Percentiles rank a stretch among this genome's conserved stretches.
phyloP scores from a whole-genome alignment of 2,797 vertebrate genomes.

The Enteromius afrohamiltoni region DNA sequence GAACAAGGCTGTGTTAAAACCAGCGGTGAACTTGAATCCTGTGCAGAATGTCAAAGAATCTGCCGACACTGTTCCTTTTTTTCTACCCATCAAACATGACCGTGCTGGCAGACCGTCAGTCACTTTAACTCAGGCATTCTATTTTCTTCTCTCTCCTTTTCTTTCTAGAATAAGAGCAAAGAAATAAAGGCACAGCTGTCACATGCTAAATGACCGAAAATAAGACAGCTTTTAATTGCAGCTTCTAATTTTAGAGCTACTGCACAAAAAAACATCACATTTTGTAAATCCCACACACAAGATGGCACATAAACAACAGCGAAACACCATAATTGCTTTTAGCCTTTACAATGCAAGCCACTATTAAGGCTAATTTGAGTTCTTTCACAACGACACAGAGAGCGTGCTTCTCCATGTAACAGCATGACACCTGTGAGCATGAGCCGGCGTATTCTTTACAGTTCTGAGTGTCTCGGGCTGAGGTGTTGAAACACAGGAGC shows the following conservation, averaged over 20 bases:
- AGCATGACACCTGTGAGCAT: constrained; percentile 58
- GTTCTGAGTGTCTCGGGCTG: constrained; percentile 26
- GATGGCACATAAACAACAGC: neutral
- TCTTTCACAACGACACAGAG: constrained; percentile 20
- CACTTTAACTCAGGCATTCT: constrained; percentile 24
- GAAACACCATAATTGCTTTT: constrained; percentile 47
- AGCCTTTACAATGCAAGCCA: constrained; percentile 40
- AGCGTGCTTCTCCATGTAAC: constrained; percentile 45
- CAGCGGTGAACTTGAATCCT: constrained; percentile 31
- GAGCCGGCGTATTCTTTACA: constrained; percentile 55
- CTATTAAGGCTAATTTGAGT: constrained; percentile 47
- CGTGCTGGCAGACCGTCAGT: constrained; percentile 37
- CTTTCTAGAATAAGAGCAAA: constrained; percentile 18
- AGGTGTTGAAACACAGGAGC: constrained; percentile 72
- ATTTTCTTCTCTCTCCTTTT: neutral
- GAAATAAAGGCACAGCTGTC: constrained; percentile 1
- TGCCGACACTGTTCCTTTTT: constrained; percentile 37
- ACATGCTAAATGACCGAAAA: constrained; percentile 7
- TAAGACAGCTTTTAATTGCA: constrained; percentile 8
- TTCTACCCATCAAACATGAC: constrained; percentile 45
- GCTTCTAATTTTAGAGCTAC: constrained; percentile 27
- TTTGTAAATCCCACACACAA: constrained; percentile 7
- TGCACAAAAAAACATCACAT: neutral
- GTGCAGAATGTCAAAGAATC: constrained; percentile 31
- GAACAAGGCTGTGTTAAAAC: constrained; percentile 24